These are phyloP conservation scores for Adelosebastes latens DNA, from an alignment of 2,797 vertebrate species.

Conservation along the genomic window DNA sequence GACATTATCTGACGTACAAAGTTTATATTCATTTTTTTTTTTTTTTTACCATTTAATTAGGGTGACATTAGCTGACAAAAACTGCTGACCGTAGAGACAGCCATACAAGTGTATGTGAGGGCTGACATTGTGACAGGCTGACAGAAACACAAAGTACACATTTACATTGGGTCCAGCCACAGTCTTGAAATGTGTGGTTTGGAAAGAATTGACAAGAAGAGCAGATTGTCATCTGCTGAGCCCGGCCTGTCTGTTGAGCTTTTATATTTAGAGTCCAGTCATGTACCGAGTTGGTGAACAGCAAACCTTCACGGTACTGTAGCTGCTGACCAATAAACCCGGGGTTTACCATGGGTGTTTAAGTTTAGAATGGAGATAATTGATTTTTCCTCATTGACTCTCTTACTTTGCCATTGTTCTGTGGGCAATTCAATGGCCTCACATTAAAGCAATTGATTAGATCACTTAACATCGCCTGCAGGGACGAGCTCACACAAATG, in stretches of 20 bases:
- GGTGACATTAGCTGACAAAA: neutral
- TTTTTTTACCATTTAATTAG: neutral
- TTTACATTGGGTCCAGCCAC: neutral
- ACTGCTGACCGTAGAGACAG: neutral
- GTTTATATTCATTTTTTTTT: neutral
- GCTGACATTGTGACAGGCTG: conserved; percentile 13
- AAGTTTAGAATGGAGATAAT: neutral
- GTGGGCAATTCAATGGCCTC: neutral
- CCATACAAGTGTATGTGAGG: neutral
- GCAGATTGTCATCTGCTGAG: neutral
- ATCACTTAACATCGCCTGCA: neutral
- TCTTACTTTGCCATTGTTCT: neutral
- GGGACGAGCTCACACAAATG: neutral
- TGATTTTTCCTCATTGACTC: conserved; percentile 2
- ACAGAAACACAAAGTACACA: conserved; percentile 3
- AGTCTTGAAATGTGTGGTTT: neutral
- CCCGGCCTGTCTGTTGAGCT: neutral
- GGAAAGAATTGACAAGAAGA: neutral
- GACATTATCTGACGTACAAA: neutral
- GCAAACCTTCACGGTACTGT: neutral
- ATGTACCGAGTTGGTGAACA: neutral
- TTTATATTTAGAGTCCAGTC: neutral
- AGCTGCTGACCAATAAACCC: neutral
- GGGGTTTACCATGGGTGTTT: neutral
- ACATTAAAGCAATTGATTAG: neutral